Evolutionary conservation across 2,797 vertebrate species (phyloP).

Genomic region (Ispidina lecontei): DNA sequence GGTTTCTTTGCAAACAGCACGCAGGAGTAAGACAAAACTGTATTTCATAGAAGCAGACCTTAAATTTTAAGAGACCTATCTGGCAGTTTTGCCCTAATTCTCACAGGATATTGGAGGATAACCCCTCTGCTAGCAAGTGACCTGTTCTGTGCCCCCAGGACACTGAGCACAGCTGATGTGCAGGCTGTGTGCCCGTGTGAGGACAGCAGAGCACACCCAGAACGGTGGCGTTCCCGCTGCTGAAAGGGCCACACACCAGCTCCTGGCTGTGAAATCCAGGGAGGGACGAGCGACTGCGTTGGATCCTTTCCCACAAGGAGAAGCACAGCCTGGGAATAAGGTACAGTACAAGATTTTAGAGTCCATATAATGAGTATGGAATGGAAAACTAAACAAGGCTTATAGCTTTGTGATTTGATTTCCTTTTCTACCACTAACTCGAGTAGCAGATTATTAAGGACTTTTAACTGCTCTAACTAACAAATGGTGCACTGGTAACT

Average conservation of each 20-base stretch:
- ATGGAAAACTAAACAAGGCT: slow-evolving; percentile 25
- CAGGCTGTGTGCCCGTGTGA: not conserved
- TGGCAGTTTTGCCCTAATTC: slow-evolving; percentile 5
- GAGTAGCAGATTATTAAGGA: slow-evolving; percentile 33
- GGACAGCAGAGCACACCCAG: fast-evolving
- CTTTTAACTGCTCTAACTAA: not conserved
- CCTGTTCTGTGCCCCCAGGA: not conserved
- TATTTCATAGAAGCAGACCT: slow-evolving; percentile 14
- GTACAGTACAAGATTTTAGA: slow-evolving; percentile 38
- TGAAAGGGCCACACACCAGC: not conserved
- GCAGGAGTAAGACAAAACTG: slow-evolving; percentile 45
- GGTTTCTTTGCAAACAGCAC: slow-evolving; percentile 34
- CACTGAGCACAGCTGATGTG: not conserved
- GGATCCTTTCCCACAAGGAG: not conserved
- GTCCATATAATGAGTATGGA: not conserved
- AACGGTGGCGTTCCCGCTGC: fast-evolving
- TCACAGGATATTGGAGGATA: slow-evolving; percentile 2
- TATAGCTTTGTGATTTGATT: not conserved
- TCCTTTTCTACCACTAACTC: slow-evolving; percentile 24
- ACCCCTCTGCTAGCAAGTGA: not conserved
- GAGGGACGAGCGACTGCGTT: not conserved
- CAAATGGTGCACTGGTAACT: not conserved
- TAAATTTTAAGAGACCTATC: slow-evolving; percentile 6
- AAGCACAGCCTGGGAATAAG: not conserved
- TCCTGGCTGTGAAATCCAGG: not conserved